phyloP scores from a whole-genome alignment of 2,888 invertebrate species.

The Trissolcus japonicus region DNA sequence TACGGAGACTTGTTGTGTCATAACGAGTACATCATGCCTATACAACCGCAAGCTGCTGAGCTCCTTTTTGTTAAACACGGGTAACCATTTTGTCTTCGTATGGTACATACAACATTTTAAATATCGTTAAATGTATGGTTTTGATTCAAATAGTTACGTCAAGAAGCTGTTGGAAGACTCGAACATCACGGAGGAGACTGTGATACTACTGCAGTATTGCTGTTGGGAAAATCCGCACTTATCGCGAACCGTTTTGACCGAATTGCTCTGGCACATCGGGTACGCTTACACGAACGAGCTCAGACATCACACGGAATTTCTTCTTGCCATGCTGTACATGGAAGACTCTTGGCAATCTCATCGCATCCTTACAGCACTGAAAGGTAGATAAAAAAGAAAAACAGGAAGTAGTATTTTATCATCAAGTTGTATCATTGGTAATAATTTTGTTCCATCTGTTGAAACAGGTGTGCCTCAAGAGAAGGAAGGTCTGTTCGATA shows the following conservation, averaged over 20 bases:
- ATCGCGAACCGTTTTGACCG: conserved; percentile 91
- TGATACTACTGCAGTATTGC: conserved; percentile 92
- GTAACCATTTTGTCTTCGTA: conserved; percentile 73
- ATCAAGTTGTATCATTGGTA: not conserved
- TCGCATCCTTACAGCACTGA: conserved; percentile 94
- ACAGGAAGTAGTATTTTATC: not conserved
- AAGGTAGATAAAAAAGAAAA: conserved; percentile 80
- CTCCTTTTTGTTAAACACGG: conserved; percentile 88
- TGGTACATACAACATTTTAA: too few relatives aligned
- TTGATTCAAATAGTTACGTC: conserved; percentile 81
- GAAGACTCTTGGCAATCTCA: conserved; percentile 98
- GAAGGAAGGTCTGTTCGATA: conserved; percentile 94
- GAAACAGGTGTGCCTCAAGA: conserved; percentile 84
- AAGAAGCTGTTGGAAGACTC: conserved; percentile 97
- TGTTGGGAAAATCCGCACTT: conserved; percentile 98
- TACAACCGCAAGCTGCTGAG: conserved; percentile 86
- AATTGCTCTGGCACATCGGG: conserved; percentile 92
- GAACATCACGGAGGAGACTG: conserved; percentile 92
- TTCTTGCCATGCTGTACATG: conserved; percentile 90
- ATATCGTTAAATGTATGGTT: too few relatives aligned
- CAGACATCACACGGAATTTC: conserved; percentile 92
- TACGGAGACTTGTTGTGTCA: conserved; percentile 82
- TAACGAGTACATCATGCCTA: conserved; percentile 81
- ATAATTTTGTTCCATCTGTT: not conserved
- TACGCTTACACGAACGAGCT: conserved; percentile 95